Conservation (phyloP, 1,140 invertebrate species). For the Neodiprion lecontei region DNA sequence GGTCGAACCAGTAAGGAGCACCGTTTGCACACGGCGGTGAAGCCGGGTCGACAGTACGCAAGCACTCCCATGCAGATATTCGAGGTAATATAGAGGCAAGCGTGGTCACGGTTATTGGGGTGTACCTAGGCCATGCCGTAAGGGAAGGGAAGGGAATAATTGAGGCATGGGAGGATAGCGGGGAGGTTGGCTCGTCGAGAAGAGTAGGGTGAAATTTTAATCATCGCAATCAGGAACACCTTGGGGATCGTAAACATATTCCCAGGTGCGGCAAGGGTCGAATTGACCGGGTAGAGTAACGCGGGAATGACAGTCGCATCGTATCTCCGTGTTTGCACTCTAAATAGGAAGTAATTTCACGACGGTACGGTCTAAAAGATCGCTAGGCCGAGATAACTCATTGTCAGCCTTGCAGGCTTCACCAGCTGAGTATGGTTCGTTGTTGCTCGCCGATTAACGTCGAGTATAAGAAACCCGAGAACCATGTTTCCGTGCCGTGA, state of each 20-base stretch:
- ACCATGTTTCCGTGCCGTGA: too few relatives aligned
- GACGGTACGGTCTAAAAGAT: not conserved
- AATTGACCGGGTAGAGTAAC: not conserved
- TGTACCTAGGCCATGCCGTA: too few relatives aligned
- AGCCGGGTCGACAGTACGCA: too few relatives aligned
- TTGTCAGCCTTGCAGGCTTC: not conserved
- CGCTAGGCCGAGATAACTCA: not conserved
- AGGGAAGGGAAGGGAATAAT: not conserved
- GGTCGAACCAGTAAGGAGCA: not conserved
- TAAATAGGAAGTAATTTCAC: not conserved
- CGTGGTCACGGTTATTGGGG: not conserved
- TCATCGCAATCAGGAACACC: not conserved
- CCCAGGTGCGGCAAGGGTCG: constrained; percentile 2
- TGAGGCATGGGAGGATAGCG: not conserved
- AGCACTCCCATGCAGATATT: not conserved
- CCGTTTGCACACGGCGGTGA: too few relatives aligned
- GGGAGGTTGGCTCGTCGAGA: not conserved
- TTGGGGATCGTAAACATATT: not conserved
- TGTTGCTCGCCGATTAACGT: too few relatives aligned
- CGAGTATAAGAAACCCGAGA: too few relatives aligned
- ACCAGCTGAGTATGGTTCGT: too few relatives aligned
- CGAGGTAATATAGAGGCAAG: not conserved
- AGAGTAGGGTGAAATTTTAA: constrained; percentile 1
- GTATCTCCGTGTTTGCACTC: not conserved
- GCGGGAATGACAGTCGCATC: constrained; percentile 3